Conservation (phyloP, 2,113 vertebrate species). For the Siniperca chuatsi region DNA sequence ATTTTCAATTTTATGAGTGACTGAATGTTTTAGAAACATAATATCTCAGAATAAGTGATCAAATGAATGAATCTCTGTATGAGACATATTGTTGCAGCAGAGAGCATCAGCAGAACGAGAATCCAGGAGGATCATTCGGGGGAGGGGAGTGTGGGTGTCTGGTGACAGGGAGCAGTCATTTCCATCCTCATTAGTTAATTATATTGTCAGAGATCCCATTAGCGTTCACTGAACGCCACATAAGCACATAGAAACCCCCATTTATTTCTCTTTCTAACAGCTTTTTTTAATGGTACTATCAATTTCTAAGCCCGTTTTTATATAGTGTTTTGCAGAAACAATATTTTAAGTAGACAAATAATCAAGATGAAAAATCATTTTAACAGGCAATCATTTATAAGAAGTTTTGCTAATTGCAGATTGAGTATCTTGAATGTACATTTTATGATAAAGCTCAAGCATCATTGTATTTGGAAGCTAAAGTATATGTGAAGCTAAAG, state of each 20-base stretch:
- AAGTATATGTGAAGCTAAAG: too few species aligned
- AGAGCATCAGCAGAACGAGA: constrained; percentile 47
- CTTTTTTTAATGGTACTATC: neutral
- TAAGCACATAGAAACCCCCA: neutral
- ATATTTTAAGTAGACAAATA: neutral
- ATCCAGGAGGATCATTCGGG: neutral
- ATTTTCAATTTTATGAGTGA: neutral
- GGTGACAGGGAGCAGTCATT: constrained; percentile 55
- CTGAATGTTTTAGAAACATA: neutral
- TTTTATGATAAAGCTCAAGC: neutral
- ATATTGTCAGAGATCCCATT: constrained; percentile 73
- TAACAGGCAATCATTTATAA: neutral
- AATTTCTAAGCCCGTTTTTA: neutral
- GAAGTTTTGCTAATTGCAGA: neutral
- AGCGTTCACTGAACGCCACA: constrained; percentile 69
- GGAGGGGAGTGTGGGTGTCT: constrained; percentile 33
- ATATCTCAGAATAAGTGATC: neutral
- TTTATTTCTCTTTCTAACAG: neutral
- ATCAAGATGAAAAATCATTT: neutral
- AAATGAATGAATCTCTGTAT: neutral
- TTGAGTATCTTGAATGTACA: neutral
- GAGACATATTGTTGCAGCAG: neutral
- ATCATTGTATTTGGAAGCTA: neutral
- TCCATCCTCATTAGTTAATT: constrained; percentile 71
- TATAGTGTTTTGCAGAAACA: neutral